These are phyloP conservation scores for Perca fluviatilis DNA, from an alignment of 2,113 vertebrate species.

Conservation along the genomic window DNA sequence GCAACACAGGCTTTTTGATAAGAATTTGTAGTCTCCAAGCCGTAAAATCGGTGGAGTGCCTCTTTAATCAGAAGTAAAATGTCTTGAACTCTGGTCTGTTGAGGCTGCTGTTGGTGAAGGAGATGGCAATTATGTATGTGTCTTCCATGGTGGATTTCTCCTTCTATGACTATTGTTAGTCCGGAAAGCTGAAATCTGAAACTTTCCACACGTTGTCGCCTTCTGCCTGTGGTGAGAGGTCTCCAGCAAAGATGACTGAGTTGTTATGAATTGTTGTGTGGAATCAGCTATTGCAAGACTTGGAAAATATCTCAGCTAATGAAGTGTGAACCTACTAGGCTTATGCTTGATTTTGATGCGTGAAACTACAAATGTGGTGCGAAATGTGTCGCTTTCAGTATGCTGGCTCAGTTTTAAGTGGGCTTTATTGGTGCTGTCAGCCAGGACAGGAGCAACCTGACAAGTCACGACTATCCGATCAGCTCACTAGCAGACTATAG, in stretches of 20 bases:
- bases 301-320: conserved; percentile 53
- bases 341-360: conserved; percentile 59
- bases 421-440: conserved; percentile 38
- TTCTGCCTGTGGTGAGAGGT: conserved; percentile 14
- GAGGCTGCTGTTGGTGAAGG: not conserved
- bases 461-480: conserved; percentile 35
- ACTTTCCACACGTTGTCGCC: conserved; percentile 33
- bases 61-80: conserved; percentile 25
- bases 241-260: conserved; percentile 10
- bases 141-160: conserved; percentile 16
- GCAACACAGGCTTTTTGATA: conserved; percentile 17
- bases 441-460: conserved; percentile 36
- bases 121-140: not conserved
- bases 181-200: conserved; percentile 16
- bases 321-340: conserved; percentile 60
- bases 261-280: conserved; percentile 18
- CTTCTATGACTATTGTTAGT: not conserved
- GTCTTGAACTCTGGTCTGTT: conserved; percentile 1
- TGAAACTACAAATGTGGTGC: conserved; percentile 60
- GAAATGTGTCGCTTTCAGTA: conserved; percentile 53
- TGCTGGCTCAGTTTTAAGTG: conserved; percentile 37
- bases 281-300: conserved; percentile 37
- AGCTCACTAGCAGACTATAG: conserved; percentile 1
- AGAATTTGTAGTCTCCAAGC: not conserved
- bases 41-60: not conserved